Base-by-base conservation (phyloP, 1,140 invertebrate genomes). In the Brachionus rubens region DNA sequence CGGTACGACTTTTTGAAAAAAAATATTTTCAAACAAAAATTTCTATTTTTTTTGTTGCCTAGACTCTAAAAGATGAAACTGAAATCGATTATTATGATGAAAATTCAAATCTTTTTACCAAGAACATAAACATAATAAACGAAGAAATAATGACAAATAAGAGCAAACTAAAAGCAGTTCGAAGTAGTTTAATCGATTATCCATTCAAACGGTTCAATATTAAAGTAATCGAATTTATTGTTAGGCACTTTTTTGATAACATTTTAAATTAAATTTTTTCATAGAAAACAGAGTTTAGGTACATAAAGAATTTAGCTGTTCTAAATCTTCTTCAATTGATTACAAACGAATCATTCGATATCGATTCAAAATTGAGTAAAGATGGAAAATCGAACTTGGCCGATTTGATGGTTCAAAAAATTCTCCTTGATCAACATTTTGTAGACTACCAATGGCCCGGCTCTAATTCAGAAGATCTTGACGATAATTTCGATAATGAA, bases 401-500 rank as follows among this genome's bases (percentile, higher is more conserved):
- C 4, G 36, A 65, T 21, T n/a, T 65, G 26, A 26, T 65, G n/a
- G 59, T 65, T 9, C 36, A 65, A 12, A 65, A 65, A 43, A 19
- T 65, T n/a, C 36, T 65, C 2, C 43, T 65, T 19, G 59, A 65
- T 46, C 5, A 41, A 24, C 59, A 65, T 43, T 43, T 24, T 65
- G 40, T 65, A 24, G 59, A 65, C 21, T 65, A 65, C 46, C 46
- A 72, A 24, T 72, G 68, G 68, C 68, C 68, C 2, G 46, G 50
- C 3, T 48, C 68, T 40, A 50, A 12, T 24, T 50, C 43, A 12
- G 46, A 50, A 33, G 68, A 72, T 7, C 36, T 72, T 10, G 50
- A 50, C 50, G 68, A 72, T 24, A 72, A 72, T 41, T 72, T 72
- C 41, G 68, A 72, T 6, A 72, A 48, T 41, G 68, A 72, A 72